Conservation (phyloP, 2,797 vertebrate genomes). For the Falco rusticolus region DNA sequence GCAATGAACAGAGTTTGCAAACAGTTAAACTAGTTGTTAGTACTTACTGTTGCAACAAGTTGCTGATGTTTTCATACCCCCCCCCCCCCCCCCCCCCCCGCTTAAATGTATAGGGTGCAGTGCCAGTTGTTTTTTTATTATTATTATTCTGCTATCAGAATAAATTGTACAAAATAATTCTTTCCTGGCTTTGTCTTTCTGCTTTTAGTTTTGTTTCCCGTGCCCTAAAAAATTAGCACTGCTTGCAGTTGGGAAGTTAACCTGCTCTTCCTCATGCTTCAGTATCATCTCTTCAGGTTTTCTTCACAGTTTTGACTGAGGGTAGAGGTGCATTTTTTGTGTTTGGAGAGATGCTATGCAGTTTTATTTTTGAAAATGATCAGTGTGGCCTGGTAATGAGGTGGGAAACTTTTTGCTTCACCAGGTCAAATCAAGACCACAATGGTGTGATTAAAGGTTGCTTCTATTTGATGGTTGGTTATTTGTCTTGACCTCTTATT, state of each 20-base stretch:
- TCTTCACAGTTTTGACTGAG: not conserved
- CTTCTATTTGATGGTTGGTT: not conserved
- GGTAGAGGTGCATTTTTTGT: not conserved
- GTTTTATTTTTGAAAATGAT: not conserved
- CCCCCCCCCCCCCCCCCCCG: too few relatives aligned
- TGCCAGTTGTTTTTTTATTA: not conserved
- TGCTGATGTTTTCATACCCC: not conserved
- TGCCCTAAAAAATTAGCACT: not conserved
- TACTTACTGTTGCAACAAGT: not conserved
- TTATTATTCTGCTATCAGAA: not conserved
- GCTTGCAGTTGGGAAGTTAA: not conserved
- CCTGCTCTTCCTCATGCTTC: not conserved
- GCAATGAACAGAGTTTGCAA: not conserved
- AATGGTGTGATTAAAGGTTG: conserved; percentile 28
- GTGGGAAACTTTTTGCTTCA: not conserved
- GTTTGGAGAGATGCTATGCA: not conserved
- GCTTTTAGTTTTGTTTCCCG: not conserved
- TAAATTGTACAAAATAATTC: not conserved
- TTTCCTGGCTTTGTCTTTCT: not conserved
- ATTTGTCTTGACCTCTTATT: conserved; percentile 27
- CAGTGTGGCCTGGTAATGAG: not conserved
- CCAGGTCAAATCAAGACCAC: not conserved
- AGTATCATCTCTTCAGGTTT: not conserved
- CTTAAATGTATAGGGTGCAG: not conserved
- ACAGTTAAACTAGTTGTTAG: not conserved